Conservation (phyloP, 2,888 invertebrate species). For the Meloe dianella region DNA sequence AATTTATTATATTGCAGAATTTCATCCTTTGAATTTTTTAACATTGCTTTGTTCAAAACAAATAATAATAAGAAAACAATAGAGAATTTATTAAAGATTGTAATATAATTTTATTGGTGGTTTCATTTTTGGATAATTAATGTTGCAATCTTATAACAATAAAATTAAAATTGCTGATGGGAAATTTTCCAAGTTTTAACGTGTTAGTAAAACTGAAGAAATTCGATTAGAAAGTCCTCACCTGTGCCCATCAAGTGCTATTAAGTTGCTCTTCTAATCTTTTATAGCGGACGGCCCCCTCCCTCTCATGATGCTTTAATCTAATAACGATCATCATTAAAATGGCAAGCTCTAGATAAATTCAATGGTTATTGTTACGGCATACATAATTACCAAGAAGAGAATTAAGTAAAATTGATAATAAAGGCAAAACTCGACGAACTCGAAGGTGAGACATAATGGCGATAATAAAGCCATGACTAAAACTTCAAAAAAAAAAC, state of each 20-base stretch:
- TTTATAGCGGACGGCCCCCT: slow-evolving; percentile 48
- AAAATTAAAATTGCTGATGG: neutral
- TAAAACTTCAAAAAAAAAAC: slow-evolving; percentile 8
- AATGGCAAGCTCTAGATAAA: slow-evolving; percentile 49
- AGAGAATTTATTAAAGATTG: neutral
- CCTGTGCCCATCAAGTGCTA: slow-evolving; percentile 48
- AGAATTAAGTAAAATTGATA: slow-evolving; percentile 52
- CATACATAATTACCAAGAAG: slow-evolving; percentile 46
- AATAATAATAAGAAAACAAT: neutral
- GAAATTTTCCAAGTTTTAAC: slow-evolving; percentile 40
- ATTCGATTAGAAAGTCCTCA: slow-evolving; percentile 50
- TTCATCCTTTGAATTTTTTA: neutral
- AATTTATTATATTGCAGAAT: neutral
- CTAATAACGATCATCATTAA: slow-evolving; percentile 54
- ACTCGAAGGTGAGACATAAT: slow-evolving; percentile 47
- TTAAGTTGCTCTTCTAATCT: slow-evolving; percentile 47
- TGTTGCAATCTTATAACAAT: neutral
- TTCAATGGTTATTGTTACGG: slow-evolving; percentile 53
- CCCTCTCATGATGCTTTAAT: slow-evolving; percentile 48
- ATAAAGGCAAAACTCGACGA: slow-evolving; percentile 44
- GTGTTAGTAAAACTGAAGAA: slow-evolving; percentile 47
- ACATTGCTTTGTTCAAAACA: neutral
- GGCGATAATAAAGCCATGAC: slow-evolving; percentile 47
- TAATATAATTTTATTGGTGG: neutral
- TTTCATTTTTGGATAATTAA: neutral